Evolutionary conservation across 2,113 vertebrate species (phyloP).

Genomic region (Pluvialis apricaria): DNA sequence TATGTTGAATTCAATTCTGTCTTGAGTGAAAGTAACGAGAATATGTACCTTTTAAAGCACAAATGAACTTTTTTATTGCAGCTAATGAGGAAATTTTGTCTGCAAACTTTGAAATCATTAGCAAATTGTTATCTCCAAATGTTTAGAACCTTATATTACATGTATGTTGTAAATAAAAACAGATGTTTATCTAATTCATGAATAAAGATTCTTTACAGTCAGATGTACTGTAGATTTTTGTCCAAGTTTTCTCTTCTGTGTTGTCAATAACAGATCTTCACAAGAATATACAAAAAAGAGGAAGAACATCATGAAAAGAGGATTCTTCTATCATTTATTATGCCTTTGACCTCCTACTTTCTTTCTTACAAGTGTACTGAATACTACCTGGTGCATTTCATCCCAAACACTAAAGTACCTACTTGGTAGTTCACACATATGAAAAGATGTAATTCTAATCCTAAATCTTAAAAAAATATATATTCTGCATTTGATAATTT

Average conservation of each 20-base stretch:
- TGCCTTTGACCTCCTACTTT: neutral
- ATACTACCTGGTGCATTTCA: neutral
- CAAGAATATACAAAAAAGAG: neutral
- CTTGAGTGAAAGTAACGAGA: neutral
- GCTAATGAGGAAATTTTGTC: neutral
- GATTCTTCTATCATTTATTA: neutral
- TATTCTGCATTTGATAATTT: neutral
- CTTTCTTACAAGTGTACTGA: neutral
- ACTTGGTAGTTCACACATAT: neutral
- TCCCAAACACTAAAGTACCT: neutral
- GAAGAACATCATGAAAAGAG: neutral
- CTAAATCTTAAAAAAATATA: neutral
- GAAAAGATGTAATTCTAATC: neutral
- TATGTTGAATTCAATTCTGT: neutral
- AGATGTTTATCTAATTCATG: neutral
- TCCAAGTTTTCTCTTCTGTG: neutral
- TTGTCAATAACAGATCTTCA: neutral
- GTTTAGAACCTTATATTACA: neutral
- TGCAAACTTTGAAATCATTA: neutral
- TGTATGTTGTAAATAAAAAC: neutral
- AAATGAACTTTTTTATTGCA: neutral
- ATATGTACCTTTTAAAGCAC: neutral
- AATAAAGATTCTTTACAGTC: neutral
- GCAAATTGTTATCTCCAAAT: neutral
- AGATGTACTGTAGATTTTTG: neutral